A percentile compares a stretch with the other conserved stretches of the same genome.
Evolutionary conservation across 2,797 vertebrate species (phyloP).

Genomic region (Hypotaenidia philippensis): DNA sequence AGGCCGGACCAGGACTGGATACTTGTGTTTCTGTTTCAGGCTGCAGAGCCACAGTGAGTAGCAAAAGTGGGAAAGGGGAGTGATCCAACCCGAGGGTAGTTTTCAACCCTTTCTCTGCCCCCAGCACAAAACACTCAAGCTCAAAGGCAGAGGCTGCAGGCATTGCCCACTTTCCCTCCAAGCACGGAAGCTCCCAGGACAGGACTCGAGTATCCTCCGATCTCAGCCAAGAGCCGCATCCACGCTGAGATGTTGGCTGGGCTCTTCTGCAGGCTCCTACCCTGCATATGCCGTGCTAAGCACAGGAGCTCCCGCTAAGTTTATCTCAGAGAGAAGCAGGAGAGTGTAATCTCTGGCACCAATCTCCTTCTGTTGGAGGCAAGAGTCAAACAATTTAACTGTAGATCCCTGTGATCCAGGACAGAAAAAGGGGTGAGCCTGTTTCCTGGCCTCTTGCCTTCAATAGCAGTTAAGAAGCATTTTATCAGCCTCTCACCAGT

Average conservation of each 20-base stretch:
- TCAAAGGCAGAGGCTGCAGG: background rate
- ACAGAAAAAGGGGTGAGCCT: background rate
- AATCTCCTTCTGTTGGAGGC: background rate
- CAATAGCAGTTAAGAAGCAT: background rate
- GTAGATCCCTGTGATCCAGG: background rate
- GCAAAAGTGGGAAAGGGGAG: background rate
- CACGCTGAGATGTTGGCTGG: background rate
- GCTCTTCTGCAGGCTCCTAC: background rate
- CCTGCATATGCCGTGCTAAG: background rate
- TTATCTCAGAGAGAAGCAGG: background rate
- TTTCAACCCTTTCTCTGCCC: background rate
- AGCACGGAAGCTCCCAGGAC: background rate
- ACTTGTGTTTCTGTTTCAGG: constrained; percentile 42
- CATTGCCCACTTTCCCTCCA: background rate
- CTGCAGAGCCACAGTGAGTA: background rate
- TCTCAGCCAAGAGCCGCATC: background rate
- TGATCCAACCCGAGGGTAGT: background rate
- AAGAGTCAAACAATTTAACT: constrained; percentile 1
- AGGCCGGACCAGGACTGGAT: constrained; percentile 1
- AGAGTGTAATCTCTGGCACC: background rate
- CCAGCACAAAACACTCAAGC: background rate
- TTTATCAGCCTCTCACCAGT: background rate
- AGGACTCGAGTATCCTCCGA: background rate
- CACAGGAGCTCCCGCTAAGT: background rate
- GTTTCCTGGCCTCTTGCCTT: background rate